Conservation (phyloP, 2,888 invertebrate species). For the Doris montereyensis region DNA sequence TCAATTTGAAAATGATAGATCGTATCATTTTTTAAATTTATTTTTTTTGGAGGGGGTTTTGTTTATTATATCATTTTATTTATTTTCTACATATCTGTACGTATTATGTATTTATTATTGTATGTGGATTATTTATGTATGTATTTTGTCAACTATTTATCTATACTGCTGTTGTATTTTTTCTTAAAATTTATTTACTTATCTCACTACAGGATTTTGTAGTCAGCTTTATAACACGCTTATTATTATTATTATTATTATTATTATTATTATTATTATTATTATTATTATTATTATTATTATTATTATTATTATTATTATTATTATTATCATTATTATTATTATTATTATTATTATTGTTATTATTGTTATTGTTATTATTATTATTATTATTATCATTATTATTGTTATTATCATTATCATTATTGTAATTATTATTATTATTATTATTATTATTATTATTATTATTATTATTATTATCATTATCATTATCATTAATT, state of each 20-base stretch:
- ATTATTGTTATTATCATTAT: background rate
- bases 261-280: background rate
- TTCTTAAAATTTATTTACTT: too few species aligned
- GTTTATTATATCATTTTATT: too few species aligned
- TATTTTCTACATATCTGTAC: too few species aligned
- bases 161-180: too few species aligned
- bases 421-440: background rate
- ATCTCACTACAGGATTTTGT: too few species aligned
- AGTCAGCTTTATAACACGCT: too few species aligned
- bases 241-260: background rate
- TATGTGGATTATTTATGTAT: too few species aligned
- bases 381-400: background rate
- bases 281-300: background rate
- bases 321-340: background rate
- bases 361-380: background rate
- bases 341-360: background rate
- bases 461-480: background rate
- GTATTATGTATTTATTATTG: too few species aligned
- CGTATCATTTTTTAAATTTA: too few species aligned
- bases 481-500: background rate
- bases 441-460: background rate
- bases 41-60: too few species aligned
- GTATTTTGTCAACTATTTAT: too few species aligned
- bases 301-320: background rate
- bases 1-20: too few species aligned